phyloP scores from a whole-genome alignment of 1,140 invertebrate species.

The Dendroctonus ponderosae region DNA sequence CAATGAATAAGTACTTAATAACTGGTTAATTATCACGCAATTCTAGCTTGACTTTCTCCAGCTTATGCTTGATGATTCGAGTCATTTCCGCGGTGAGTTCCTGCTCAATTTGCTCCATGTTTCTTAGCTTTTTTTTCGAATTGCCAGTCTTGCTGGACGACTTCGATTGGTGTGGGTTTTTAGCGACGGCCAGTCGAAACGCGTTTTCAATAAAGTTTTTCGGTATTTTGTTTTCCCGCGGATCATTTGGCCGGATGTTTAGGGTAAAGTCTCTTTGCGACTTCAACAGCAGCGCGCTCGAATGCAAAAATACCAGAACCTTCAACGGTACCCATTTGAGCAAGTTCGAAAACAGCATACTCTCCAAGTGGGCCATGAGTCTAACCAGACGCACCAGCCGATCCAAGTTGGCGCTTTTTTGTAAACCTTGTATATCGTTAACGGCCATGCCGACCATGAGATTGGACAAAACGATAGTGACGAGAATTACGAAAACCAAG shows the following conservation, averaged over 20 bases:
- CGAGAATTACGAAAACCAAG: conserved; percentile 73
- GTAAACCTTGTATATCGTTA: conserved; percentile 79
- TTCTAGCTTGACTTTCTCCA: conserved; percentile 11
- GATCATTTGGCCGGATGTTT: conserved; percentile 75
- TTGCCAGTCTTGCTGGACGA: background rate
- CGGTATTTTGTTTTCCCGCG: conserved; percentile 72
- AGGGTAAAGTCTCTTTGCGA: conserved; percentile 69
- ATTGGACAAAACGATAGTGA: conserved; percentile 84
- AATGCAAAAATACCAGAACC: conserved; percentile 63
- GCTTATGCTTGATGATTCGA: conserved; percentile 28
- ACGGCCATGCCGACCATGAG: conserved; percentile 81
- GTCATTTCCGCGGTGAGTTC: conserved; percentile 18
- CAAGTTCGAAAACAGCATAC: conserved; percentile 74
- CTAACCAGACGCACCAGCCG: conserved; percentile 76
- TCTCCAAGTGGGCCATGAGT: conserved; percentile 75
- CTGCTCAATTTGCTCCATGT: conserved; percentile 10
- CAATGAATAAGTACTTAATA: too few relatives aligned
- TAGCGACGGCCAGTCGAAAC: conserved; percentile 68
- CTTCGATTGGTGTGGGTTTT: conserved; percentile 57
- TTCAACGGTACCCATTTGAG: conserved; percentile 64
- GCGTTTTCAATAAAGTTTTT: conserved; percentile 69
- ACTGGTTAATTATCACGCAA: conserved; percentile 32
- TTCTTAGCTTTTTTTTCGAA: conserved; percentile 3
- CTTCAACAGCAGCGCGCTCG: conserved; percentile 67
- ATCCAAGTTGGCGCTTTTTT: conserved; percentile 76